Evolutionary conservation across 2,113 vertebrate species (phyloP), one percentile per base, ranked within the genome.

Genomic region (Etheostoma spectabile): DNA sequence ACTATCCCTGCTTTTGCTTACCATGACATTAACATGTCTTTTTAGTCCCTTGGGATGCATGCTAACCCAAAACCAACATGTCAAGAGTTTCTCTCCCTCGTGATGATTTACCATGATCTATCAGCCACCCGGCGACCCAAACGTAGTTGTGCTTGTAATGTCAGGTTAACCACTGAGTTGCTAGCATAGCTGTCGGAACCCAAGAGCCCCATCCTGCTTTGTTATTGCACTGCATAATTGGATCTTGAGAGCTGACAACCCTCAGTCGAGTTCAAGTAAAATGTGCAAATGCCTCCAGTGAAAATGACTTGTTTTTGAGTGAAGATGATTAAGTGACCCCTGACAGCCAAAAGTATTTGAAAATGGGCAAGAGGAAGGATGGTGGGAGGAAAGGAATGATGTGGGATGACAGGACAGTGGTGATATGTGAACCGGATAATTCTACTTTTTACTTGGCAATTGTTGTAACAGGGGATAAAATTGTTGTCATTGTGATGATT

Each of bases 101-200:
- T 21, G 30, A 33, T 82, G 88, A 87, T 87, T 91, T 90, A 87
- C 61, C 52, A 18, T 0, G 4, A 46, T 59, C 62, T 56, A 63
- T 79, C 81, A 82, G 75, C 64, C 63, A 49, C 57, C 74, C 51
- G 42, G 59, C 33, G 18, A 56, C 62, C 80, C 67, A 82, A 83
- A 88, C 82, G 74, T 80, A 72, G 75, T 66, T 78, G 45, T 38
- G 60, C 51, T 70, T 55, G 53, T 79, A 83, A 57, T 18, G 21
- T 69, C 51, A 24, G 55, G 59, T 71, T 82, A 82, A 88, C 89
- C 85, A 15, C 80, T 3, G 69, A 83, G 85, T 74, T 67, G 51
- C 68, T 56, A 77, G 80, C 87, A 86, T 86, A 81, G 22, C 55
- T 88, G 66, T 57, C 27, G 22, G 55, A 73, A 65, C 38, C 74